Conservation (phyloP, 2,888 invertebrate genomes). For the Drosophila demipolita region DNA sequence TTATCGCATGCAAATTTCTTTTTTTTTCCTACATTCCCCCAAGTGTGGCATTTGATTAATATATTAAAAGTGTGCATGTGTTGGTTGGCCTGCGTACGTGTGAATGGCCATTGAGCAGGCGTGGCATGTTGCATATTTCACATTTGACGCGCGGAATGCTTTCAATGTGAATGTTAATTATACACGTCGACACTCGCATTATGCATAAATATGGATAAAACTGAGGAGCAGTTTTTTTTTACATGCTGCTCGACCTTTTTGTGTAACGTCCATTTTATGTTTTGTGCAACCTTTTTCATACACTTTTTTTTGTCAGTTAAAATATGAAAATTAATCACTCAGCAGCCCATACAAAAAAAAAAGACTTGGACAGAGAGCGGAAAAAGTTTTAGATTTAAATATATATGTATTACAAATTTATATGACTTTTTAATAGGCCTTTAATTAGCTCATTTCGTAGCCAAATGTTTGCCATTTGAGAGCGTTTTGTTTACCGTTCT, state of each 20-base stretch:
- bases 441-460: constrained; percentile 73
- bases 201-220: constrained; percentile 72
- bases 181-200: constrained; percentile 63
- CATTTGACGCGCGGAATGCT: constrained; percentile 63
- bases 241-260: constrained; percentile 56
- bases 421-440: constrained; percentile 67
- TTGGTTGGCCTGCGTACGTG: constrained; percentile 15
- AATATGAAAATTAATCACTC: constrained; percentile 79
- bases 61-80: constrained; percentile 34
- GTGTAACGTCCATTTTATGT: constrained; percentile 43
- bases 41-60: constrained; percentile 50
- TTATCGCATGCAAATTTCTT: constrained; percentile 8
- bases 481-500: constrained; percentile 56
- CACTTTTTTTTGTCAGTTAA: constrained; percentile 44
- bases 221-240: constrained; percentile 49
- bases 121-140: constrained; percentile 58
- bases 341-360: constrained; percentile 14
- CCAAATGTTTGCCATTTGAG: constrained; percentile 48
- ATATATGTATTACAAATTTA: constrained; percentile 48
- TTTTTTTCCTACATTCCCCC: not conserved
- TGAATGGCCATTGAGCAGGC: constrained; percentile 61
- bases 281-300: constrained; percentile 2
- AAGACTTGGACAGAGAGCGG: constrained; percentile 1
- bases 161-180: constrained; percentile 79
- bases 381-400: not conserved